These are phyloP conservation scores for Dyspetes luteomarginatus DNA, from an alignment of 2,888 invertebrate genomes.

Conservation along the genomic window DNA sequence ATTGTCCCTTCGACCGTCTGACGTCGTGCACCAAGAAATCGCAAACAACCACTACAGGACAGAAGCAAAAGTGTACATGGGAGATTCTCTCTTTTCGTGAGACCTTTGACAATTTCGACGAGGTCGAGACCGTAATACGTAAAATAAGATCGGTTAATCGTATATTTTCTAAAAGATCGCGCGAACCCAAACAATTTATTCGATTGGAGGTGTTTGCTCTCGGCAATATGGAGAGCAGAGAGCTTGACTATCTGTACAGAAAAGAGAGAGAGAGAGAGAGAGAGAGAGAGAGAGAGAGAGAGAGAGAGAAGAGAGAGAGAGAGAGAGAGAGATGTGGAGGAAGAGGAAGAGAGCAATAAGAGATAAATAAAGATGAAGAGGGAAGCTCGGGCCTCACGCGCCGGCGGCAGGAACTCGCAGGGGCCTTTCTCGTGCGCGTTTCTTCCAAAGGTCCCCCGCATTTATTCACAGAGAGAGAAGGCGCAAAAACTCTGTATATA, in stretches of 20 bases:
- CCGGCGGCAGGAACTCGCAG: conserved; percentile 24
- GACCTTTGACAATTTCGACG: not conserved
- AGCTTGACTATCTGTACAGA: not conserved
- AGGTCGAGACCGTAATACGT: not conserved
- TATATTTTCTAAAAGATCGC: too few species aligned
- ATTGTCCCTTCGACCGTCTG: conserved; percentile 41
- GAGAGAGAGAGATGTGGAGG: not conserved
- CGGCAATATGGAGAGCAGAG: not conserved
- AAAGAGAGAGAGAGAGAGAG: conserved; percentile 4
- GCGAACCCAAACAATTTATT: conserved; percentile 50
- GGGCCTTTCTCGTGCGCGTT: conserved; percentile 30
- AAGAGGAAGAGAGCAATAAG: conserved; percentile 19
- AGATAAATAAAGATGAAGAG: conserved; percentile 47
- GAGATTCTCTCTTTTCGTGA: conserved; percentile 12
- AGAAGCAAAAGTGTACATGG: not conserved
- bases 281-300: conserved; percentile 8
- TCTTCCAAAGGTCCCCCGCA: not conserved
- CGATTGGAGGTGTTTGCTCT: conserved; percentile 55
- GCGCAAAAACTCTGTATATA: conserved; percentile 23
- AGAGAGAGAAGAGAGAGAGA: conserved; percentile 30
- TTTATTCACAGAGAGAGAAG: conserved; percentile 37
- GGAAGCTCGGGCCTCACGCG: conserved; percentile 12
- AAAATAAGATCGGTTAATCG: not conserved
- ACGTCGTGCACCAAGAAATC: conserved; percentile 15
- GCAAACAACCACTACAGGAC: conserved; percentile 6